Evolutionary conservation across 2,797 vertebrate genomes (phyloP).

Genomic region (Kryptolebias ocellatus): DNA sequence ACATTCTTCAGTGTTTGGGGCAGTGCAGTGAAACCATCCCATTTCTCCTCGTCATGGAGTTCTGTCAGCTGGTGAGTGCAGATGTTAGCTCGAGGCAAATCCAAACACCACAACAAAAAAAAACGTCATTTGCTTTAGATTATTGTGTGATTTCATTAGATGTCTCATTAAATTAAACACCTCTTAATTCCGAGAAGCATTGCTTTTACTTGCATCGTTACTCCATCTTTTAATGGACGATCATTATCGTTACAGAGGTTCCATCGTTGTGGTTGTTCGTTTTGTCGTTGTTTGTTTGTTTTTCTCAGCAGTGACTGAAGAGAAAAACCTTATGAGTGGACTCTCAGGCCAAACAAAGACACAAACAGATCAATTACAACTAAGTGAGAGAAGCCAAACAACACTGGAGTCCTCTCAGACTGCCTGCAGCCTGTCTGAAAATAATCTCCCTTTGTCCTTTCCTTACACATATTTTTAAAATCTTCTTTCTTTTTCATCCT

Average conservation of each 20-base stretch:
- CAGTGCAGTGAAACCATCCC: constrained; percentile 90
- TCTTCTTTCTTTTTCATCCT: constrained; percentile 18
- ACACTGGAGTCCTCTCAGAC: constrained; percentile 16
- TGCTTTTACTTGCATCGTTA: neutral
- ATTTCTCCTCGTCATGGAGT: constrained; percentile 93
- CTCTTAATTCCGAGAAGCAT: too few relatives aligned
- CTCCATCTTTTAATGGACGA: constrained; percentile 1
- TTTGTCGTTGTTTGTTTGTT: constrained; percentile 43
- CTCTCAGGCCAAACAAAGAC: constrained; percentile 52
- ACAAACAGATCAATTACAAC: constrained; percentile 59
- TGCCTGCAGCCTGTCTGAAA: constrained; percentile 29
- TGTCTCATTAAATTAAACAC: too few relatives aligned
- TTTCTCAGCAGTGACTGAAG: constrained; percentile 48
- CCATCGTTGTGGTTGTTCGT: constrained; percentile 28
- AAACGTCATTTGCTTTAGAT: neutral
- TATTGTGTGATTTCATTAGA: neutral
- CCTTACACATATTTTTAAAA: constrained; percentile 32
- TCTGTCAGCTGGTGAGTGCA: constrained; percentile 90
- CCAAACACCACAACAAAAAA: neutral
- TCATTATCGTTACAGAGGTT: constrained; percentile 9
- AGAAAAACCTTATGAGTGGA: constrained; percentile 46
- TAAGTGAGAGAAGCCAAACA: constrained; percentile 37
- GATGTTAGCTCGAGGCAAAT: constrained; percentile 8
- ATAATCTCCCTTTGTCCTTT: constrained; percentile 40
- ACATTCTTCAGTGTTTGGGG: constrained; percentile 92